These are phyloP conservation scores for Diplazon laetatorius DNA, from an alignment of 2,888 invertebrate species.

Conservation along the genomic window DNA sequence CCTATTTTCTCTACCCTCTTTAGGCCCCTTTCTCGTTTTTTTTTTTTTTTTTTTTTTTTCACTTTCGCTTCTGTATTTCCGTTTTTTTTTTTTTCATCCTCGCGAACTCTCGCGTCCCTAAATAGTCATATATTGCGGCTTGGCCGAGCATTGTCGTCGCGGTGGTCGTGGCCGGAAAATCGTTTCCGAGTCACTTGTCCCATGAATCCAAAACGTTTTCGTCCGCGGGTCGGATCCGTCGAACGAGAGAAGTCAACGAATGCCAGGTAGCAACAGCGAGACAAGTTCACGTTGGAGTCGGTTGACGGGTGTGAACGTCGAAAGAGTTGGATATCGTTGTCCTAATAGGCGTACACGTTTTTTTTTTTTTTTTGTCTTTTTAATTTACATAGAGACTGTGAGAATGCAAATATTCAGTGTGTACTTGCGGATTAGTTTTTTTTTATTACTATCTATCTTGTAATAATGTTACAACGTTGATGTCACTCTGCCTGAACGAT, in stretches of 20 bases:
- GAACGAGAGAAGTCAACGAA: not conserved
- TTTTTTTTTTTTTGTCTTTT: conserved; percentile 2
- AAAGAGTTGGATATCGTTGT: conserved; percentile 1
- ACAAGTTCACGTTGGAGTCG: conserved; percentile 1
- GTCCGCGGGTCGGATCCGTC: conserved; percentile 17
- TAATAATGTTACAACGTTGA: not conserved
- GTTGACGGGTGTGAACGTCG: not conserved
- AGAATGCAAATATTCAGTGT: conserved; percentile 60
- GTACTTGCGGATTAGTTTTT: not conserved
- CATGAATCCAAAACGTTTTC: conserved; percentile 42
- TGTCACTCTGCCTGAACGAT: not conserved
- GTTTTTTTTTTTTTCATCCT: conserved; percentile 60
- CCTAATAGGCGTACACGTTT: not conserved
- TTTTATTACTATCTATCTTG: conserved; percentile 17
- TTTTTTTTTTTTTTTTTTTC: conserved; percentile 62
- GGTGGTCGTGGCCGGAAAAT: conserved; percentile 56
- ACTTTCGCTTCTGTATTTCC: conserved; percentile 52
- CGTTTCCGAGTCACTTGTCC: conserved; percentile 55
- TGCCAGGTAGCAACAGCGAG: conserved; percentile 29
- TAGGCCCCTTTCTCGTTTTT: conserved; percentile 52
- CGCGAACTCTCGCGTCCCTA: conserved; percentile 57
- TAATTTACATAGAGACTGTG: conserved; percentile 77
- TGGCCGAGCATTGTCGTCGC: conserved; percentile 46
- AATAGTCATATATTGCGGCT: conserved; percentile 59
- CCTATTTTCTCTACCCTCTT: conserved; percentile 54